A percentile compares a stretch with the other conserved stretches of the same genome.
These are phyloP conservation scores for Azorinus chamasolen DNA, from an alignment of 2,888 invertebrate genomes.

Conservation along the genomic window DNA sequence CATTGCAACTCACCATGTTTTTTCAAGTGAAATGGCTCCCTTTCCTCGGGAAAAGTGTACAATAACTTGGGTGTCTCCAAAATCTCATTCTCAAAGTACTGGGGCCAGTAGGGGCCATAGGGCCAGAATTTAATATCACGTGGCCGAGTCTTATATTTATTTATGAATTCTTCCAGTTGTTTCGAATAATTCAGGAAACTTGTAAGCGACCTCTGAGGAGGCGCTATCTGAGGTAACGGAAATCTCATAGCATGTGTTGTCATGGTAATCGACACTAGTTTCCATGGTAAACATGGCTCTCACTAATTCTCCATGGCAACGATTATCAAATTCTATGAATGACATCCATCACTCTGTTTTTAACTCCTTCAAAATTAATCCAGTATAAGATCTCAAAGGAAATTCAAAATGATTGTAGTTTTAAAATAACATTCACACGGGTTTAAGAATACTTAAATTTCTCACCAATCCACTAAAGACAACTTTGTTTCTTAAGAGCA, in stretches of 20 bases:
- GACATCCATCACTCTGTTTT: no score
- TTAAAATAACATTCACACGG: no score
- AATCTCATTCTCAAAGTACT: conserved; percentile 73
- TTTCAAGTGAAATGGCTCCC: conserved; percentile 69
- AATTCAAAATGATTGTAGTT: no score
- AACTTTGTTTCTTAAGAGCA: no score
- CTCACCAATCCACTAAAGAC: no score
- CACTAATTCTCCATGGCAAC: no score
- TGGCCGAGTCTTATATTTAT: conserved; percentile 79
- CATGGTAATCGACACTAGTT: conserved; percentile 25
- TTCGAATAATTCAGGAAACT: conserved; percentile 76
- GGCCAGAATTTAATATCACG: conserved; percentile 84
- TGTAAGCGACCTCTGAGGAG: conserved; percentile 59
- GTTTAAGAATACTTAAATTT: no score
- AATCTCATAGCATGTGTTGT: conserved; percentile 47
- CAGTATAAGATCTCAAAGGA: no score
- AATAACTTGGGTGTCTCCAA: conserved; percentile 76
- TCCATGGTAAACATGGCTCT: conserved; percentile 3
- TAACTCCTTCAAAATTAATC: no score
- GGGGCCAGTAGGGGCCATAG: conserved; percentile 84
- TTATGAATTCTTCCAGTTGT: conserved; percentile 81
- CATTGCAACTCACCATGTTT: conserved; percentile 56
- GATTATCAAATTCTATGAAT: no score
- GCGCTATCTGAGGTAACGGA: conserved; percentile 34
- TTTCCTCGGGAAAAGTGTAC: conserved; percentile 51